phyloP scores from a whole-genome alignment of 2,888 invertebrate genomes.

The Cylindroiulus punctatus region DNA sequence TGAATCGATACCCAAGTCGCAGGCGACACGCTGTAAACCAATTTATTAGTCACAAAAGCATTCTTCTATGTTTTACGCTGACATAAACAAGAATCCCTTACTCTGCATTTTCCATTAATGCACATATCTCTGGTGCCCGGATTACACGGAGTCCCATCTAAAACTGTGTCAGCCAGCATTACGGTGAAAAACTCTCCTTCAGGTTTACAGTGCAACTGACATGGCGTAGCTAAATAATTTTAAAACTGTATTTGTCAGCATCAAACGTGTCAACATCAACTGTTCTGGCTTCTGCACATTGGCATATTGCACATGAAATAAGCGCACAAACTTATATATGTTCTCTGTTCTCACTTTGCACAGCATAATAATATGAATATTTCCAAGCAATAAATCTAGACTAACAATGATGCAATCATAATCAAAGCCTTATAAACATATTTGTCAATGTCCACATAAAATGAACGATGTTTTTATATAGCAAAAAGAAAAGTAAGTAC shows the following conservation, averaged over 20 bases:
- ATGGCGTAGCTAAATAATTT: conserved; percentile 68
- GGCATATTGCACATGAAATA: too few relatives aligned
- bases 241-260: conserved; percentile 20
- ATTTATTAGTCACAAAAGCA: background rate
- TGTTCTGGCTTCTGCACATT: too few relatives aligned
- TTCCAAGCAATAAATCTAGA: too few relatives aligned
- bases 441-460: too few relatives aligned
- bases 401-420: too few relatives aligned
- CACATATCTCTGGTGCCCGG: conserved; percentile 86
- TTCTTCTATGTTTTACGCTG: background rate
- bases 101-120: conserved; percentile 79
- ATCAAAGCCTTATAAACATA: background rate
- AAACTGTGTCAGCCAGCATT: conserved; percentile 78
- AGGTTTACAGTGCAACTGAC: conserved; percentile 84
- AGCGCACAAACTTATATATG: too few relatives aligned
- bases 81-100: conserved; percentile 65
- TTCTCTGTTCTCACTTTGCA: too few relatives aligned
- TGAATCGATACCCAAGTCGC: conserved; percentile 88
- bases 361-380: too few relatives aligned
- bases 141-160: conserved; percentile 87
- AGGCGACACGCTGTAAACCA: conserved; percentile 83
- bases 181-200: conserved; percentile 78
- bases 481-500: conserved; percentile 62
- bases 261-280: too few relatives aligned
- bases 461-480: too few relatives aligned